A percentile compares a stretch with the other conserved stretches of the same genome.
phyloP scores from a whole-genome alignment of 1,140 invertebrate genomes.

The Ceratosolen fusciceps region DNA sequence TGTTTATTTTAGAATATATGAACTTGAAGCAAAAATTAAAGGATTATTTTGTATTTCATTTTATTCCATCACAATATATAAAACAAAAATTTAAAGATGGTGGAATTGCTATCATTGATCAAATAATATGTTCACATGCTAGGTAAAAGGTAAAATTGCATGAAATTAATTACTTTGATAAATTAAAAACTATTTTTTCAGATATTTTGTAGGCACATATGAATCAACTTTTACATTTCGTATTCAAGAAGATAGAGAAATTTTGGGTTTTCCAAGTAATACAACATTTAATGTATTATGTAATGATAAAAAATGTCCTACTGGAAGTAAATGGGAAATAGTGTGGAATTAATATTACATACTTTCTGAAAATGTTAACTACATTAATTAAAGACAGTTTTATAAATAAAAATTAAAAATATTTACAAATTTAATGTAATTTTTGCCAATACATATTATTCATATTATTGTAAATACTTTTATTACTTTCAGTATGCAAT shows the following conservation, averaged over 20 bases:
- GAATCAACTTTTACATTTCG: constrained; percentile 97
- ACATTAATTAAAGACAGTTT: not conserved
- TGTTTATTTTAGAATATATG: constrained; percentile 70
- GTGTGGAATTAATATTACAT: constrained; percentile 54
- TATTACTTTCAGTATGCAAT: too few relatives aligned
- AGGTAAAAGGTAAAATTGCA: constrained; percentile 66
- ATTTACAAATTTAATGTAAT: too few relatives aligned
- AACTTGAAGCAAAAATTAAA: constrained; percentile 69
- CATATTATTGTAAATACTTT: too few relatives aligned
- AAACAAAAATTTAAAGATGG: constrained; percentile 82
- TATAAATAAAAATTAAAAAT: too few relatives aligned
- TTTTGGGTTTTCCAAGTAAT: constrained; percentile 85
- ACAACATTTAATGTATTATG: constrained; percentile 94
- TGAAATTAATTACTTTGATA: not conserved
- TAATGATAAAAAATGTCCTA: constrained; percentile 62
- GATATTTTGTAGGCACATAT: constrained; percentile 91
- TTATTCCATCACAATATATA: constrained; percentile 65
- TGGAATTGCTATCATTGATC: constrained; percentile 94
- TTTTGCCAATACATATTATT: too few relatives aligned
- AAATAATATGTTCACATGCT: constrained; percentile 93
- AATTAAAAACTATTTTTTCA: constrained; percentile 52
- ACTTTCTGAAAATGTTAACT: not conserved
- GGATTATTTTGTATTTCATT: constrained; percentile 71
- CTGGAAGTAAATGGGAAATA: constrained; percentile 63
- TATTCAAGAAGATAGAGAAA: constrained; percentile 97